Base-by-base conservation (phyloP, 2,888 invertebrate genomes). In the Xanthia icteritia region DNA sequence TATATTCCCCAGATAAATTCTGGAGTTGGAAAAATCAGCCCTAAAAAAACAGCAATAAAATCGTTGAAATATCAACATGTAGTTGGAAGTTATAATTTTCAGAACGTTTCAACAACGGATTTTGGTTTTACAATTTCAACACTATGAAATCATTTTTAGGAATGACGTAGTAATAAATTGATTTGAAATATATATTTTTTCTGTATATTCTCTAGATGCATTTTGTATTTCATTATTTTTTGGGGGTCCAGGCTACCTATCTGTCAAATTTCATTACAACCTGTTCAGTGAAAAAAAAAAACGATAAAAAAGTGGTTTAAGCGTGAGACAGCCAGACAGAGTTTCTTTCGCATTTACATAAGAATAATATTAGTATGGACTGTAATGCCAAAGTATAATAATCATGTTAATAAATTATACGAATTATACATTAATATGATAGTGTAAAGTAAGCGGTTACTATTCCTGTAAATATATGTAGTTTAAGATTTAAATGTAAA, bases 401-500 rank as follows among this genome's bases (percentile, higher is more conserved):
- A 39, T 48, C 11, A 48, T 51, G 2, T 48, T 56, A 36, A 17
- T 39, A 60, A 76, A 42, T 48, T 17, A 45, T 23, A 68, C 69
- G 58, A 69, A 77, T 69, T 42, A 74, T 8, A 17, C n/a, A 17
- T 39, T n/a, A 51, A 66, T 27, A 17, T 48, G 2, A n/a, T n/a
- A 45, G 31, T 27, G 27, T 48, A 3, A 63, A 31, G 4, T 77
- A 58, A 66, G 58, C 39, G 17, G 58, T 69, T 77, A n/a, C 27
- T 66, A 66, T 69, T 76, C 60, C 27, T 69, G 77, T 76, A 76
- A 60, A 65, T 76, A 78, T 68, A 68, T 9, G 39, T 42, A n/a
- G 48, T 56, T 69, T 76, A 51, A 68, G n/a, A 15, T 31, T 48
- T 76, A 51, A 45, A 69, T 65, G 45, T 63, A 17, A 68, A 66